phyloP scores from a whole-genome alignment of 2,113 vertebrate species.

The Sander vitreus region DNA sequence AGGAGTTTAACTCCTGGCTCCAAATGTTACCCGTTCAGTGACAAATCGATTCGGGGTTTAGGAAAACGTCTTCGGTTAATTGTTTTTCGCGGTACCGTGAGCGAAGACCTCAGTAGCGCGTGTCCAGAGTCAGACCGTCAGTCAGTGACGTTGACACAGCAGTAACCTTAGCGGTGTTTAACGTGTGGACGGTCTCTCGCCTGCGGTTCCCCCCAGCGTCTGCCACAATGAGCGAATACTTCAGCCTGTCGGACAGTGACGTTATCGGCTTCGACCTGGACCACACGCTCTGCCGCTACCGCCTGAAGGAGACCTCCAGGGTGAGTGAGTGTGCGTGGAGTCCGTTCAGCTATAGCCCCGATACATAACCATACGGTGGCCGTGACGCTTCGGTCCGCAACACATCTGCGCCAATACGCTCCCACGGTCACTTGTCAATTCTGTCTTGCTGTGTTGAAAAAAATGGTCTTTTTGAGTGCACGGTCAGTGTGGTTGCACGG shows the following conservation, averaged over 20 bases:
- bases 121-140: slow-evolving; percentile 27
- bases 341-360: slow-evolving; percentile 19
- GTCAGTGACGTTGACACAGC: slow-evolving; percentile 65
- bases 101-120: slow-evolving; percentile 19
- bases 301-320: slow-evolving; percentile 90
- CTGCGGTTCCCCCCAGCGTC: not conserved
- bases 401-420: slow-evolving; percentile 43
- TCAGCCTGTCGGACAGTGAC: slow-evolving; percentile 89
- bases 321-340: slow-evolving; percentile 83
- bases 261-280: slow-evolving; percentile 94
- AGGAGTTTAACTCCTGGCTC: slow-evolving; percentile 26
- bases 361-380: slow-evolving; percentile 32
- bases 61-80: not conserved
- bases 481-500: not conserved
- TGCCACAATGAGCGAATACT: slow-evolving; percentile 85
- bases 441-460: not conserved
- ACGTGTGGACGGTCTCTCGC: slow-evolving; percentile 11
- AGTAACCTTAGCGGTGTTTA: slow-evolving; percentile 9
- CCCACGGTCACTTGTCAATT: not conserved
- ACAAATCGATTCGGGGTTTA: not conserved
- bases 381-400: slow-evolving; percentile 36
- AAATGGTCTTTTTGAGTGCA: not conserved
- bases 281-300: slow-evolving; percentile 93
- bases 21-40: not conserved
- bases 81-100: not conserved